Evolutionary conservation across 2,113 vertebrate species (phyloP).

Genomic region (Hydrolagus affinis): DNA sequence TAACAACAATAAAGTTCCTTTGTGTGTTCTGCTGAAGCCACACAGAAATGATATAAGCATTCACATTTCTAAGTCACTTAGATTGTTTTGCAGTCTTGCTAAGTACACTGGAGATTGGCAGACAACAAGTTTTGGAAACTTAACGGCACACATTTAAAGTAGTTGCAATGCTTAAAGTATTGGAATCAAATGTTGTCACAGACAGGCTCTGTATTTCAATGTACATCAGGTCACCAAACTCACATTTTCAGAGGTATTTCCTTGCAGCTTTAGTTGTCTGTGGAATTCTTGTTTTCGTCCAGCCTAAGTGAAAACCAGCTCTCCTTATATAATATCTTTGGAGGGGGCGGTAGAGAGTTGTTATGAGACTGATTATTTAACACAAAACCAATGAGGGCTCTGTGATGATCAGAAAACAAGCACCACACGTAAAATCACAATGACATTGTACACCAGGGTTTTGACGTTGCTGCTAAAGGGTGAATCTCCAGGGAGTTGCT

Average conservation of each 20-base stretch:
- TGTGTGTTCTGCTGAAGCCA: too few species aligned
- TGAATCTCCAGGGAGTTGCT: background rate
- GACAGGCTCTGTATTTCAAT: background rate
- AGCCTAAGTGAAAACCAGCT: background rate
- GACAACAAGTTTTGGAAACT: background rate
- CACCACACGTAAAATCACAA: background rate
- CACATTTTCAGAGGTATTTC: background rate
- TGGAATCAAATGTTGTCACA: background rate
- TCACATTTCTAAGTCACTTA: background rate
- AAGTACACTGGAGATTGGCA: background rate
- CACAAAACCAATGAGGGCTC: background rate
- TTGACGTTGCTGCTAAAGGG: background rate
- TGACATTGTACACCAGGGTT: background rate
- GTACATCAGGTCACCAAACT: background rate
- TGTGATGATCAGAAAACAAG: background rate
- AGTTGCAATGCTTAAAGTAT: background rate
- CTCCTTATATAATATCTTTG: background rate
- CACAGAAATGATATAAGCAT: too few species aligned
- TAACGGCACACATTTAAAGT: background rate
- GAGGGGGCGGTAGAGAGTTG: background rate
- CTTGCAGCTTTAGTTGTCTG: background rate
- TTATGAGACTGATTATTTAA: constrained; percentile 1
- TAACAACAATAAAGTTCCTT: too few species aligned
- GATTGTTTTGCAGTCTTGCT: background rate
- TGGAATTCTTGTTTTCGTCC: background rate